phyloP scores from a whole-genome alignment of 1,140 invertebrate genomes.

The Cotesia vestalis region DNA sequence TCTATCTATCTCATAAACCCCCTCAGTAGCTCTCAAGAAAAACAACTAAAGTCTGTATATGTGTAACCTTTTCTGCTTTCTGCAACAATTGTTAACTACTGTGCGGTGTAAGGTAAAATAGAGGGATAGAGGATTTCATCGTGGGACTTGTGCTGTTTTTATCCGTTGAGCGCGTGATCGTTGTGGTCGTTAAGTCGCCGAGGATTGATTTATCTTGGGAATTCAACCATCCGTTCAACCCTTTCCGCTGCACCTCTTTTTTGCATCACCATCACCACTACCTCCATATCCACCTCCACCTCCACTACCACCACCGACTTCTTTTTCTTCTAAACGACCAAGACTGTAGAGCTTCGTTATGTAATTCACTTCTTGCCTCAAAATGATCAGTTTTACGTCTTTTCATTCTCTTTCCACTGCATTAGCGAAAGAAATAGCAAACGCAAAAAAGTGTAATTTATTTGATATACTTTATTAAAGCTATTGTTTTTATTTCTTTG shows the following conservation, averaged over 20 bases:
- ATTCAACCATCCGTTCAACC: slow-evolving; percentile 37
- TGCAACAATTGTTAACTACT: slow-evolving; percentile 1
- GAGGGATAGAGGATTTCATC: slow-evolving; percentile 32
- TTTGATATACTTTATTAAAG: slow-evolving; percentile 28
- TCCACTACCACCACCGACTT: background rate
- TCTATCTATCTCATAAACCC: background rate
- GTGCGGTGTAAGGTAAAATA: background rate
- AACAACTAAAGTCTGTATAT: slow-evolving; percentile 5
- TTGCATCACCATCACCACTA: background rate
- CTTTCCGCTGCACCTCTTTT: slow-evolving; percentile 27
- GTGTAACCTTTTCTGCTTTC: background rate
- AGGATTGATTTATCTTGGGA: slow-evolving; percentile 35
- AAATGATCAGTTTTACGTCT: slow-evolving; percentile 27
- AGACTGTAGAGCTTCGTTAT: slow-evolving; percentile 21
- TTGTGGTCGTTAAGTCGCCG: slow-evolving; percentile 34
- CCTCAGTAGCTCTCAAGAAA: slow-evolving; percentile 17
- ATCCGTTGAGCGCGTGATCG: slow-evolving; percentile 19
- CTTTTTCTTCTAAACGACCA: slow-evolving; percentile 35
- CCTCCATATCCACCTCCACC: too few species aligned
- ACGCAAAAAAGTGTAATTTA: slow-evolving; percentile 25
- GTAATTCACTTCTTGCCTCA: slow-evolving; percentile 33
- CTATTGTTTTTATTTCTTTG: slow-evolving; percentile 43
- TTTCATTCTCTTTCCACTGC: slow-evolving; percentile 24
- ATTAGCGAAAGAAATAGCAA: slow-evolving; percentile 23
- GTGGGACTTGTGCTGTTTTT: slow-evolving; percentile 24